Conservation (phyloP, 2,113 vertebrate species). For the Alces alces region DNA sequence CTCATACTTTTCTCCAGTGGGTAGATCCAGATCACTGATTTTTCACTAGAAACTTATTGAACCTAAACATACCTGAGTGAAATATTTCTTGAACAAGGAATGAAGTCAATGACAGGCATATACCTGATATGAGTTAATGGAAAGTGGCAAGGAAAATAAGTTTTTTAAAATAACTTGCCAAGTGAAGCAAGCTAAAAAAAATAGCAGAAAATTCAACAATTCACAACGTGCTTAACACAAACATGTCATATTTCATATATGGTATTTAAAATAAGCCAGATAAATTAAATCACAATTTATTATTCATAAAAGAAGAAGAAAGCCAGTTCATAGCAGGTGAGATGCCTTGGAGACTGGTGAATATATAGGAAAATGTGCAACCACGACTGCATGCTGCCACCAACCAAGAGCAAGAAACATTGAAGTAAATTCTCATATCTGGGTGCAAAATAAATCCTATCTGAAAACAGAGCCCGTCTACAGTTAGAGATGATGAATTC, state of each 20-base stretch:
- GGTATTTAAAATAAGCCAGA: not conserved
- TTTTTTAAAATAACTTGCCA: not conserved
- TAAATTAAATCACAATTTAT: not conserved
- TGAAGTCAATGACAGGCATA: not conserved
- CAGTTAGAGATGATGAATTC: not conserved
- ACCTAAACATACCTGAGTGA: not conserved
- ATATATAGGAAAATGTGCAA: not conserved
- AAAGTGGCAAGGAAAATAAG: not conserved
- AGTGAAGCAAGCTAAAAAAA: not conserved
- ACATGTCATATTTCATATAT: not conserved
- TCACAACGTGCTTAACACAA: not conserved
- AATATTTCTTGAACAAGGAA: not conserved
- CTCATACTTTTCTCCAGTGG: not conserved
- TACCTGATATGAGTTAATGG: not conserved
- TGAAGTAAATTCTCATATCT: not conserved
- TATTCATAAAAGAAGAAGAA: not conserved
- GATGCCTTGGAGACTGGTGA: not conserved
- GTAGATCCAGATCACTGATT: not conserved
- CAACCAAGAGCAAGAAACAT: not conserved
- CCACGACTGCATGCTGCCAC: not conserved
- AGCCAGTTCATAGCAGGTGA: not conserved
- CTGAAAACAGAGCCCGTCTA: not conserved
- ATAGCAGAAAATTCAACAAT: not conserved
- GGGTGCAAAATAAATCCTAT: conserved; percentile 18
- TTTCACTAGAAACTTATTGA: not conserved